Base-by-base conservation (phyloP, 2,888 invertebrate species). In the Eugnorisma glareosa region DNA sequence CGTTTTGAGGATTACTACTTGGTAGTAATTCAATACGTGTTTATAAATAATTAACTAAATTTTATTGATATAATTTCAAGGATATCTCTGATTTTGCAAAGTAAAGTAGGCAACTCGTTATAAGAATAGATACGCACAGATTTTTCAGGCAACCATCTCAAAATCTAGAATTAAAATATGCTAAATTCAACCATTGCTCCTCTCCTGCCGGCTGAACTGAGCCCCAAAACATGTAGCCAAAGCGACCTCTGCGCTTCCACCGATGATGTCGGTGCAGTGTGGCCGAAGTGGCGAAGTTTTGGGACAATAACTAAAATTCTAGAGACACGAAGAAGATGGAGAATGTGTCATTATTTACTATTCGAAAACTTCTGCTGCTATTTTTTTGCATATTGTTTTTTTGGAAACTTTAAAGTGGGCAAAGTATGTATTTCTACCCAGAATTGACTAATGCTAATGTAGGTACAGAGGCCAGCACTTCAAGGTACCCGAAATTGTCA, bases 61-160 rank as follows among this genome's bases (percentile, higher is more conserved):
- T 64, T 64, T 40, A 45, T 43, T 54, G 54, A 21, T 48, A 45
- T 51, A 37, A 24, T 79, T n/a, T 51, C 35, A 51, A 48, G 7
- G 57, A 67, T 18, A 48, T 78, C 45, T 78, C 40, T 18, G 15
- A 70, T 54, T 77, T 31, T 40, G 54, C 54, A 71, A 48, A 18
- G 3, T 11, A n/a, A 15, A 63, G n/a, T 37, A 48, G 45, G n/a
- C 7, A n/a, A 75, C 5, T 67, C 40, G 21, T 37, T 35, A 73
- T 37, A 37, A 28, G 28, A 70, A 37, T 37, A n/a, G 28, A 21
- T 7, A 43, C 21, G 15, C 15, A 1, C n/a, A 31, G 31, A 35
- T 35, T 37, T 51, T 37, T 18, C 11, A 51, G 68, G n/a, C 51
- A 35, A 35, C 18, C 18, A 59, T 18, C 18, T 31, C 6, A 28